A percentile compares a stretch with the other conserved stretches of the same genome.
Evolutionary conservation across 2,797 vertebrate species (phyloP).

Genomic region (Phrynocephalus forsythii): DNA sequence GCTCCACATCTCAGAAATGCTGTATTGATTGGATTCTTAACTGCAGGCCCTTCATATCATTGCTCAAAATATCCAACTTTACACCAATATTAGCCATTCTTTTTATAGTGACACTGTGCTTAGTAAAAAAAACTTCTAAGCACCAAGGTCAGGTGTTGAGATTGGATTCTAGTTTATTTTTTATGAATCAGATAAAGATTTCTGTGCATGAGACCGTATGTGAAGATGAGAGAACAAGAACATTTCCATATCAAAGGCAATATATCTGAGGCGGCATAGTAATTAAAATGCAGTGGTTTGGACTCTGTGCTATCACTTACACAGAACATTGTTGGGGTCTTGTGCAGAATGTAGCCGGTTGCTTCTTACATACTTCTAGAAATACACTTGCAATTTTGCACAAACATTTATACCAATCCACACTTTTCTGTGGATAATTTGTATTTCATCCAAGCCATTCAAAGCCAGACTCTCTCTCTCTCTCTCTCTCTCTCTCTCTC

Average conservation of each 20-base stretch:
- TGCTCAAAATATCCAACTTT: slow-evolving; percentile 83
- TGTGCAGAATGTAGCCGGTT: slow-evolving; percentile 88
- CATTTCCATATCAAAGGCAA: slow-evolving; percentile 99
- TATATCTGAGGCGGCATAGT: slow-evolving; percentile 91
- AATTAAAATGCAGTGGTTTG: slow-evolving; percentile 99
- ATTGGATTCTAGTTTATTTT: slow-evolving; percentile 95
- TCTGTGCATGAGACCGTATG: slow-evolving; percentile 88
- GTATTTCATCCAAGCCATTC: slow-evolving; percentile 87
- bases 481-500: slow-evolving; percentile 79
- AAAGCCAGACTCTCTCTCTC: slow-evolving; percentile 76
- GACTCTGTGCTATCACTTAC: slow-evolving; percentile 84
- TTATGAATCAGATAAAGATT: slow-evolving; percentile 97
- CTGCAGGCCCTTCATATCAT: slow-evolving; percentile 78
- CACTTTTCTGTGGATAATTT: slow-evolving; percentile 89
- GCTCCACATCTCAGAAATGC: slow-evolving; percentile 73
- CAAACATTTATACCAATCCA: slow-evolving; percentile 90
- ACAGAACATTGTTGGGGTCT: slow-evolving; percentile 84
- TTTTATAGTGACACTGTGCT: slow-evolving; percentile 86
- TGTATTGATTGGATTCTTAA: slow-evolving; percentile 80
- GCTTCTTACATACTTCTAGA: slow-evolving; percentile 86
- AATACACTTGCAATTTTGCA: slow-evolving; percentile 90
- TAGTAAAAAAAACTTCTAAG: slow-evolving; percentile 88
- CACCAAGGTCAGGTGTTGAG: slow-evolving; percentile 89
- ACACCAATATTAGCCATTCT: slow-evolving; percentile 85
- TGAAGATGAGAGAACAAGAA: slow-evolving; percentile 90